These are phyloP conservation scores for Myodes glareolus DNA, from an alignment of 2,113 vertebrate species.

Conservation along the genomic window DNA sequence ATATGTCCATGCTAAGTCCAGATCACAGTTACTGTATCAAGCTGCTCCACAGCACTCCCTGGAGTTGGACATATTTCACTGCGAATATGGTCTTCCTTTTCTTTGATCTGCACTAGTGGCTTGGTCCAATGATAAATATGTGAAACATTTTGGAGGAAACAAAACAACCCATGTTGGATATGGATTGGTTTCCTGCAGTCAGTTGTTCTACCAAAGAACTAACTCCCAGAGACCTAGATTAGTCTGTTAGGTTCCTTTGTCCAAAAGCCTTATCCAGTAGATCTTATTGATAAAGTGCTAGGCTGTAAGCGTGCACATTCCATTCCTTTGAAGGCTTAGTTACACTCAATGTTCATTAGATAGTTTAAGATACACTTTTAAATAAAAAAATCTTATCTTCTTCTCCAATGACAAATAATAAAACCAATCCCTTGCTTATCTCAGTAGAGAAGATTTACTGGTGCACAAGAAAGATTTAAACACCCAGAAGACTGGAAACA, in stretches of 20 bases:
- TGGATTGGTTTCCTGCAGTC: slow-evolving; percentile 6
- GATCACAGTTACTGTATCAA: neutral
- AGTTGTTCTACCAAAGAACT: neutral
- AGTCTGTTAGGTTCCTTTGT: slow-evolving; percentile 30
- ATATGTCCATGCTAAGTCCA: neutral
- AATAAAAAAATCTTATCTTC: slow-evolving; percentile 50
- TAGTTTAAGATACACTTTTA: slow-evolving; percentile 44
- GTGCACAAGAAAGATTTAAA: slow-evolving; percentile 17
- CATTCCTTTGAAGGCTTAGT: neutral
- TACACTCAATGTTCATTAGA: neutral
- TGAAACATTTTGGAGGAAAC: neutral
- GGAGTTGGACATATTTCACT: no score
- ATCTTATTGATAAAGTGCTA: slow-evolving; percentile 30
- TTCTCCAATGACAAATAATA: slow-evolving; percentile 46
- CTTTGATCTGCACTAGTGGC: neutral
- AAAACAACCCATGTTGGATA: neutral
- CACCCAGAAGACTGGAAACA: neutral
- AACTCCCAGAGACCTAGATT: neutral
- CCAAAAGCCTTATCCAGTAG: no score
- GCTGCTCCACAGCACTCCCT: neutral
- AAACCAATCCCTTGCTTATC: slow-evolving; percentile 30
- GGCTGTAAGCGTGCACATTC: neutral
- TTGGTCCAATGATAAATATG: neutral
- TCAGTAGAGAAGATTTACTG: slow-evolving; percentile 25
- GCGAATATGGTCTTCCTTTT: neutral